Evolutionary conservation across 1,140 invertebrate genomes (phyloP).

Genomic region (Sycophila sp.): DNA sequence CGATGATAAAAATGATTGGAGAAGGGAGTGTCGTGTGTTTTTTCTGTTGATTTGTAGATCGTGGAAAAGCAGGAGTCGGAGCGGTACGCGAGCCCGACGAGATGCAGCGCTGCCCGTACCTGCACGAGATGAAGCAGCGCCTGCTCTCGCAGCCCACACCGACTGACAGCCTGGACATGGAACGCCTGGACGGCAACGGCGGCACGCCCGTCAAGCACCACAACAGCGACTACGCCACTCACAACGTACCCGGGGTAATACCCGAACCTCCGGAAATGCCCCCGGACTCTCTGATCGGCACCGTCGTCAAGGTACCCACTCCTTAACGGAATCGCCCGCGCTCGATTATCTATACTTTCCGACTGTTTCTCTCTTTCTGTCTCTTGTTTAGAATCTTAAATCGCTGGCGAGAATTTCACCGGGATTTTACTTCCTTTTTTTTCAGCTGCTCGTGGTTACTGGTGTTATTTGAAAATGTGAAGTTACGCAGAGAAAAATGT

Average conservation of each 20-base stretch:
- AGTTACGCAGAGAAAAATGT: too few relatives aligned
- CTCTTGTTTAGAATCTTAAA: too few relatives aligned
- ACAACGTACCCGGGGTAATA: constrained; percentile 63
- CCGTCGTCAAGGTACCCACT: constrained; percentile 81
- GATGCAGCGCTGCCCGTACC: constrained; percentile 90
- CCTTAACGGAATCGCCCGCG: constrained; percentile 33
- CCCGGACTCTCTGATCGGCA: constrained; percentile 78
- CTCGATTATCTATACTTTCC: background rate
- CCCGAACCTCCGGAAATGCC: constrained; percentile 71
- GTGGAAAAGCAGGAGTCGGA: background rate
- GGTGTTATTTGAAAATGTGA: too few relatives aligned
- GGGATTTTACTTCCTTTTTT: too few relatives aligned
- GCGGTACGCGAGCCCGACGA: constrained; percentile 55
- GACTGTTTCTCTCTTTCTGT: too few relatives aligned
- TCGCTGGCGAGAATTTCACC: too few relatives aligned
- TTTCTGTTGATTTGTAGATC: constrained; percentile 5
- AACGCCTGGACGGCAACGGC: constrained; percentile 61
- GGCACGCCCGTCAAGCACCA: constrained; percentile 30
- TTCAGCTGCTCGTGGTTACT: too few relatives aligned
- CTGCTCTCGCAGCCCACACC: constrained; percentile 75
- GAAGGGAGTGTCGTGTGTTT: background rate
- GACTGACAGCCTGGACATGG: constrained; percentile 66
- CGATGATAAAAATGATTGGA: too few relatives aligned
- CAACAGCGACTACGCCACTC: constrained; percentile 64
- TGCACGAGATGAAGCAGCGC: constrained; percentile 91